These are phyloP conservation scores for Sorex araneus DNA, from an alignment of 2,113 vertebrate genomes.

Conservation along the genomic window DNA sequence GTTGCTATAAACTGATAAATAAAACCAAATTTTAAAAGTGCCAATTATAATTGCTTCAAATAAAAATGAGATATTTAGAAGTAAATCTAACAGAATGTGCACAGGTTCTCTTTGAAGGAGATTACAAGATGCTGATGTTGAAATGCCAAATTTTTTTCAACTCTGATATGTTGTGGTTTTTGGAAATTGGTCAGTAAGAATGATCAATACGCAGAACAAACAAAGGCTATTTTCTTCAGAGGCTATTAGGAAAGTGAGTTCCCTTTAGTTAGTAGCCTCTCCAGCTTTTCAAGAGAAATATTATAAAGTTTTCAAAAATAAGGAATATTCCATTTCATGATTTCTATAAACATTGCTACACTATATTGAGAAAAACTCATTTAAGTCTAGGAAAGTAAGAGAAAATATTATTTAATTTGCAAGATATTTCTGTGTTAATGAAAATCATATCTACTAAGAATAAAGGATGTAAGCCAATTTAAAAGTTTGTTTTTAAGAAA, in stretches of 20 bases:
- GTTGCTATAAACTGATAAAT: too few species aligned
- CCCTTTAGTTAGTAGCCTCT: background rate
- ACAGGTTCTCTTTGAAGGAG: too few species aligned
- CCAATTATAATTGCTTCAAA: too few species aligned
- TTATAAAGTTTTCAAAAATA: constrained; percentile 31
- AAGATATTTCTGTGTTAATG: constrained; percentile 38
- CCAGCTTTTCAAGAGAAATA: background rate
- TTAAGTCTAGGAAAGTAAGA: constrained; percentile 4
- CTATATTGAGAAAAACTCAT: background rate
- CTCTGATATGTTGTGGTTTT: too few species aligned
- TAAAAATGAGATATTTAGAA: too few species aligned
- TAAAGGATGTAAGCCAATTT: background rate
- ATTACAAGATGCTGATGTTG: too few species aligned
- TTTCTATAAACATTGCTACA: constrained; percentile 17
- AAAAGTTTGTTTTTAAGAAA: constrained; percentile 24
- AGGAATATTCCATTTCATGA: background rate
- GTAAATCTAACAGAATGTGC: too few species aligned
- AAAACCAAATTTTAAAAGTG: too few species aligned
- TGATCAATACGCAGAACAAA: background rate
- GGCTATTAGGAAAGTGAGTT: background rate
- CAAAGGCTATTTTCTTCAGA: background rate
- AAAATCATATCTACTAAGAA: constrained; percentile 32
- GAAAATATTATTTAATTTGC: background rate
- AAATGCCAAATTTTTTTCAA: too few species aligned
- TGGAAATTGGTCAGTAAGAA: background rate